Evolutionary conservation across 2,888 invertebrate species (phyloP).

Genomic region (Caenorhabditis sp.): DNA sequence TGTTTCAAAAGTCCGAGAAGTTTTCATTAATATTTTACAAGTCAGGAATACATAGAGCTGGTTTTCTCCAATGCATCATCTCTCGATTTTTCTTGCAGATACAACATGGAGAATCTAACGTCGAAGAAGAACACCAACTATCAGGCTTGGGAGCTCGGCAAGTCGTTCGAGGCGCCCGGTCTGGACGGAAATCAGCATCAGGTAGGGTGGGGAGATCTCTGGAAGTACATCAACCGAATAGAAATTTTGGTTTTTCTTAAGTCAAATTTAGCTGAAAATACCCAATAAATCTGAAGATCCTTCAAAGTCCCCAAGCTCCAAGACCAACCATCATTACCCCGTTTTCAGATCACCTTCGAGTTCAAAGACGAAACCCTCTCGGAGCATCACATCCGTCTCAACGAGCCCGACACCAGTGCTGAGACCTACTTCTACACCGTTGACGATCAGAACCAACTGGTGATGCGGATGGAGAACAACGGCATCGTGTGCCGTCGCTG

Average conservation of each 20-base stretch:
- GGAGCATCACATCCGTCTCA: constrained; percentile 80
- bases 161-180: constrained; percentile 79
- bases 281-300: no score
- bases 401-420: constrained; percentile 78
- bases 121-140: constrained; percentile 80
- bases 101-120: constrained; percentile 78
- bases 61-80: no score
- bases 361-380: constrained; percentile 73
- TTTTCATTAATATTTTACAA: constrained; percentile 2
- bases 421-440: constrained; percentile 81
- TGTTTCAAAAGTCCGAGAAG: constrained; percentile 10
- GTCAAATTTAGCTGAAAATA: no score
- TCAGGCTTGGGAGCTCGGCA: constrained; percentile 77
- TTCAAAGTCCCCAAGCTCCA: no score
- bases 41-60: not conserved
- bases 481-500: constrained; percentile 79
- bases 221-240: no score
- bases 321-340: not conserved
- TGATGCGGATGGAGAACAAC: constrained; percentile 81
- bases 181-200: constrained; percentile 80
- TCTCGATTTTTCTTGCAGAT: constrained; percentile 65
- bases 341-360: constrained; percentile 80
- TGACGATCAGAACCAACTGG: constrained; percentile 77
- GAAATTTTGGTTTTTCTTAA: no score
- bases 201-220: constrained; percentile 24